phyloP scores from a whole-genome alignment of 1,140 invertebrate genomes.

The Cyphomyrmex costatus region DNA sequence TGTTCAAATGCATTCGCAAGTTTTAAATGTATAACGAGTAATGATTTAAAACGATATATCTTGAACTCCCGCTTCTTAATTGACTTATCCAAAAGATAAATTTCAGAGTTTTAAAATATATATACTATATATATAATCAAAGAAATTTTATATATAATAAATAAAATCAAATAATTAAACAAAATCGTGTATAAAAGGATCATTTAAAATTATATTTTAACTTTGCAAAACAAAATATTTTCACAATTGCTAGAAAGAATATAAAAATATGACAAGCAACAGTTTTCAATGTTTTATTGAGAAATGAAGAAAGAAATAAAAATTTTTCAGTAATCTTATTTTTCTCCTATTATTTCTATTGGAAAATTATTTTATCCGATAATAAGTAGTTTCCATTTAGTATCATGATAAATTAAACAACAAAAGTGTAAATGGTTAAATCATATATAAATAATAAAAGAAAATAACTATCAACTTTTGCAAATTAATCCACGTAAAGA shows the following conservation, averaged over 20 bases:
- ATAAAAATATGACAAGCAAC: slow-evolving; percentile 57
- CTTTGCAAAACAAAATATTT: slow-evolving; percentile 41
- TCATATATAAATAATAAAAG: not conserved
- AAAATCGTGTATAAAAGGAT: not conserved
- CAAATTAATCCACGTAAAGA: not conserved
- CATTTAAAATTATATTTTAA: slow-evolving; percentile 50
- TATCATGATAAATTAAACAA: not conserved
- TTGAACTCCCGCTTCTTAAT: not conserved
- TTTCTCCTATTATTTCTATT: slow-evolving; percentile 19
- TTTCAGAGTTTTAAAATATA: not conserved
- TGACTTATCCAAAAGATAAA: not conserved
- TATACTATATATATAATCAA: not conserved
- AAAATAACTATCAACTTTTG: not conserved
- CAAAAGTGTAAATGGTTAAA: not conserved
- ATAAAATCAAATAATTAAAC: slow-evolving; percentile 16
- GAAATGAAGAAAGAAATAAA: slow-evolving; percentile 49
- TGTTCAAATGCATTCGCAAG: slow-evolving; percentile 14
- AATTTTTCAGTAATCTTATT: slow-evolving; percentile 2
- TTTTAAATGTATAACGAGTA: slow-evolving; percentile 29
- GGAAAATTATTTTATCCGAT: not conserved
- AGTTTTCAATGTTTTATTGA: slow-evolving; percentile 34
- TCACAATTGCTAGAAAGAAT: slow-evolving; percentile 65
- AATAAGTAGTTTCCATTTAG: not conserved
- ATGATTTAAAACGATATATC: not conserved
- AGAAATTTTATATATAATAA: slow-evolving; percentile 25